Evolutionary conservation across 2,113 vertebrate genomes (phyloP), one percentile per base, ranked within the genome.

Genomic region (Tetraodon nigroviridis): DNA sequence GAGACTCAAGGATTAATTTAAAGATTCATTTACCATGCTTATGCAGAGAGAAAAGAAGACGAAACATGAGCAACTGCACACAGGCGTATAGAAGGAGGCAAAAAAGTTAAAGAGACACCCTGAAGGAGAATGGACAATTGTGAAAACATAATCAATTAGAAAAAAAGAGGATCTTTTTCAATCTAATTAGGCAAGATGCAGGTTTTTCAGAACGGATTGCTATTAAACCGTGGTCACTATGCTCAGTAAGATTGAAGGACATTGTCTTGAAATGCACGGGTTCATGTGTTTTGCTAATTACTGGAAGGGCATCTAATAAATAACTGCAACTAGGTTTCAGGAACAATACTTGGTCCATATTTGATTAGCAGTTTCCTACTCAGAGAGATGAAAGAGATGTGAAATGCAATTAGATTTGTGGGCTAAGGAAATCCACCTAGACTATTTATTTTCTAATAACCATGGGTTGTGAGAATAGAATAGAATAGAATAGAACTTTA

Each of bases 1-100:
- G 78, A 78, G 70, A 81, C 77, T 73, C 75, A 78, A 29, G 75
- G 76, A 85, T 86, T 86, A 69, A 87, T 83, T 87, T 82, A 76
- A 76, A 83, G 80, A 84, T 84, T 76, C 71, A 85, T 88, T 87
- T 77, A 76, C 76, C 75, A 76, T 48, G 65, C 60, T 56, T 71
- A 64, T 62, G 64, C 57, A 37, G 56, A 61, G 57, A 44, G 55
- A 47, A 53, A 57, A 47, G 56, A 24, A 13, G 17, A 61, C 29
- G 19, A 61, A 67, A 82, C 0, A 56, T 56, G 58, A 64, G 53
- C 42, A 67, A 44, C 21, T 27, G 57, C 46, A 13, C 47, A 60
- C 44, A 18, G 61, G 42, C 32, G 8, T 44, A 40, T 55, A 57
- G 61, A 58, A 12, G 56, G 57, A 67, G 54, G 60, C 45, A 60